Evolutionary conservation across 2,888 invertebrate genomes (phyloP).

Genomic region (Chorisops tibialis): DNA sequence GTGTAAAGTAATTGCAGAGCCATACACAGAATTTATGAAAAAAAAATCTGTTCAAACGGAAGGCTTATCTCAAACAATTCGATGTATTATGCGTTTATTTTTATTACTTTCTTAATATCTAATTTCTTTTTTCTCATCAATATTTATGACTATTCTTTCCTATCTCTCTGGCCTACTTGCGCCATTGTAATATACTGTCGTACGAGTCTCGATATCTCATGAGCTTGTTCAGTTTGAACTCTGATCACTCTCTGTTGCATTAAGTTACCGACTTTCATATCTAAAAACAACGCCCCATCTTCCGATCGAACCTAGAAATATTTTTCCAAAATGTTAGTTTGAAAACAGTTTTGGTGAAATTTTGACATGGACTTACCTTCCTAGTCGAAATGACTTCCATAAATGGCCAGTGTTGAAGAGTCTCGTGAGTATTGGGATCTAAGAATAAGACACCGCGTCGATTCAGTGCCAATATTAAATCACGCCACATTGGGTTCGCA

Average conservation of each 20-base stretch:
- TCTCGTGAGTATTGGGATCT: slow-evolving; percentile 89
- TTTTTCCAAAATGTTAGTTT: slow-evolving; percentile 3
- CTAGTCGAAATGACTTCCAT: slow-evolving; percentile 94
- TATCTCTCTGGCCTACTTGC: slow-evolving; percentile 55
- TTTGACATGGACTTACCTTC: slow-evolving; percentile 57
- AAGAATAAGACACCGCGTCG: slow-evolving; percentile 90
- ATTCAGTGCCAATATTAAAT: slow-evolving; percentile 91
- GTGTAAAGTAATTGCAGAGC: slow-evolving; percentile 16
- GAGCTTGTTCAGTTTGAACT: slow-evolving; percentile 95
- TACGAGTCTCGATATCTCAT: slow-evolving; percentile 93
- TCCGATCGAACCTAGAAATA: slow-evolving; percentile 70
- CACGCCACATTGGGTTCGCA: slow-evolving; percentile 65
- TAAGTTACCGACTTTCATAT: slow-evolving; percentile 95
- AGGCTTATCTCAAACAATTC: slow-evolving; percentile 14
- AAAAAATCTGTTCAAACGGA: neutral
- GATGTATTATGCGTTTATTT: slow-evolving; percentile 13
- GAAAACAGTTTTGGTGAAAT: no score
- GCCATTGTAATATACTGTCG: slow-evolving; percentile 95
- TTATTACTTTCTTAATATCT: neutral
- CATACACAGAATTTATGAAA: neutral
- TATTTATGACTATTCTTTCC: slow-evolving; percentile 32
- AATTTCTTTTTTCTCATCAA: slow-evolving; percentile 1
- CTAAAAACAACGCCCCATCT: slow-evolving; percentile 86
- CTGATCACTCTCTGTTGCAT: slow-evolving; percentile 93
- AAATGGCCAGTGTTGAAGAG: slow-evolving; percentile 88